A percentile compares a stretch with the other conserved stretches of the same genome.
Conservation (phyloP, 2,113 vertebrate species). For the Tringa solitaria region DNA sequence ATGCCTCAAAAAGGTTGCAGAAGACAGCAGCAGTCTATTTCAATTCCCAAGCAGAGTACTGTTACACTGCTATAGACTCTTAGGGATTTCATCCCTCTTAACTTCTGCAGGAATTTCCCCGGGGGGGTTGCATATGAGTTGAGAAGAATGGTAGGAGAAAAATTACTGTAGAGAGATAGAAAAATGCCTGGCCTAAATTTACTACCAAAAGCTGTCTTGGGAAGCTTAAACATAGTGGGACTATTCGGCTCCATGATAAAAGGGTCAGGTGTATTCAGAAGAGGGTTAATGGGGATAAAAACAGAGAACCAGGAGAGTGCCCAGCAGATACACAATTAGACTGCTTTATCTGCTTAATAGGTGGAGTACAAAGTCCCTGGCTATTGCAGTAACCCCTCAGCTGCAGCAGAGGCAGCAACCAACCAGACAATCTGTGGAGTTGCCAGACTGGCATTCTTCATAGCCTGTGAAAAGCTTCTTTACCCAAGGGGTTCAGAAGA, state of each 20-base stretch:
- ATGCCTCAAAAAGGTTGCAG: background rate
- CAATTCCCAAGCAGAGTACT: background rate
- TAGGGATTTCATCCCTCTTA: background rate
- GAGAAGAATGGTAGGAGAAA: background rate
- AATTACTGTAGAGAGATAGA: background rate
- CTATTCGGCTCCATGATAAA: background rate
- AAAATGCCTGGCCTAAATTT: background rate
- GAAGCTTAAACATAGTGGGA: background rate
- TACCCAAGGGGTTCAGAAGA: background rate
- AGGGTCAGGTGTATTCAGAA: background rate
- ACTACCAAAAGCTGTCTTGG: background rate
- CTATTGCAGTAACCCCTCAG: background rate
- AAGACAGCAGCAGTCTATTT: slow-evolving; percentile 4
- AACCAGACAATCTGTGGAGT: background rate
- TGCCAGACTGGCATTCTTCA: background rate
- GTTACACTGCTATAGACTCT: background rate
- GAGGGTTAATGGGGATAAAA: background rate
- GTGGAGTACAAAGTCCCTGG: background rate
- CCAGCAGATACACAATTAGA: background rate
- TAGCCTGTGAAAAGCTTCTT: background rate
- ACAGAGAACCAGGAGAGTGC: background rate
- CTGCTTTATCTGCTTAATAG: background rate
- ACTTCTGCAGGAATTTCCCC: background rate
- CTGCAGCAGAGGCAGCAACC: background rate
- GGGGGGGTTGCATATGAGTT: background rate